Evolutionary conservation across 2,113 vertebrate species (phyloP), one percentile per base, ranked within the genome.

Genomic region (Antennarius striatus): DNA sequence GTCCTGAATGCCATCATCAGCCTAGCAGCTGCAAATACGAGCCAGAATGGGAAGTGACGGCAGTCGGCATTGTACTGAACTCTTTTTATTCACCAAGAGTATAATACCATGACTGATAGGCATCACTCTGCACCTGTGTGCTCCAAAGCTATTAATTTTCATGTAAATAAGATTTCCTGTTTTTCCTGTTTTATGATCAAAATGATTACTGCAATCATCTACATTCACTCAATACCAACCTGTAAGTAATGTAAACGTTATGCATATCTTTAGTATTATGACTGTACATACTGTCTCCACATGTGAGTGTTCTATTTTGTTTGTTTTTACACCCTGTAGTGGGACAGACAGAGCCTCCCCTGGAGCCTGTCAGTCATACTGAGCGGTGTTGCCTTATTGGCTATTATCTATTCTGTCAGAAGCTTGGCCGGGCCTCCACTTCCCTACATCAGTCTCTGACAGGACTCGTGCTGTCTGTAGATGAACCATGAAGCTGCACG

Each of bases 401-500:
- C 95, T 94, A 96, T 97, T 96, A 97, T 96, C 95, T 96, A 88
- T 93, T 86, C 94, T 95, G 90, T 92, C 95, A 96, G 91, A 83
- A 85, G 89, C 87, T 88, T 87, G 91, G 88, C 93, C 88, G 89
- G 87, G 90, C 79, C 93, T 81, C 84, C 2, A 91, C 93, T 93
- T 71, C 93, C 40, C 56, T 69, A 71, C 79, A 88, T 90, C 80
- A 47, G 74, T 88, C 86, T 87, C 63, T 88, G 86, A 89, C 86
- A 87, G 76, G 64, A 73, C 69, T 58, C 72, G 57, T 12, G 36
- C 64, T 55, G 81, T 75, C 66, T 53, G 71, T 80, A 51, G 77
- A 83, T 59, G 57, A 58, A 78, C 61, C 32, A 10, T 50, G 54
- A 68, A 71, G 62, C 82, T 30, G 56, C 68, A 68, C 52, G 60